Base-by-base conservation (phyloP, 2,888 invertebrate species). In the Incurvaria masculella region DNA sequence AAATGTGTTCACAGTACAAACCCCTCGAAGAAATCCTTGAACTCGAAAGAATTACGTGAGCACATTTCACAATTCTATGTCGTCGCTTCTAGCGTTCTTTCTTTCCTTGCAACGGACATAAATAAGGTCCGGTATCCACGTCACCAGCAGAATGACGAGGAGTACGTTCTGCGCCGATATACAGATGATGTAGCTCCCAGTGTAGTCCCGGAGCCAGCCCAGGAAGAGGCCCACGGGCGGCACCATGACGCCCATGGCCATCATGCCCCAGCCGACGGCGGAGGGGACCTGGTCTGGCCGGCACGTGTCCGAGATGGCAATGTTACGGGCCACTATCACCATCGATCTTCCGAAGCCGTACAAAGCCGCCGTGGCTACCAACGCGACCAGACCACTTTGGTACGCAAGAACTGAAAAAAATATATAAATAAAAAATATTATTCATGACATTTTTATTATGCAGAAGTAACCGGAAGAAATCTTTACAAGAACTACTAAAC, bases 281-380 rank as follows among this genome's bases (percentile, higher is more conserved):
- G 87, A 84, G 0, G 88, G 84, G 1, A 88, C 84, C 51, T 82
- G 74, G 1, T 76, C 75, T 52, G 66, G 49, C 14, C 72, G 69
- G 53, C 83, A 84, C 59, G 86, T 75, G 53, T 86, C 86, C 0
- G 88, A 84, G 44, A 88, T 82, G 1, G 85, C 82, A 40, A 88
- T 72, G 60, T 87, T 88, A 59, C 87, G 84, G 53, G 86, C 85
- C 1, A 88, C 84, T n/a, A 89, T 84, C 0, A 87, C 83, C 58
- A 86, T 83, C 45, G 89, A 88, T 54, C 89, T 82, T 20, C 86
- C 80, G 57, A 86, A 83, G n/a, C 89, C 89, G 56, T 82, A 84
- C 1, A 88, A 62, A 10, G 80, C 69, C 1, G 86, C 81, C 64
- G 83, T 73, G 0, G 67, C 55, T 4, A 86, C 66, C 27, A 88